phyloP scores from a whole-genome alignment of 1,140 invertebrate genomes.

The Sitophilus oryzae region DNA sequence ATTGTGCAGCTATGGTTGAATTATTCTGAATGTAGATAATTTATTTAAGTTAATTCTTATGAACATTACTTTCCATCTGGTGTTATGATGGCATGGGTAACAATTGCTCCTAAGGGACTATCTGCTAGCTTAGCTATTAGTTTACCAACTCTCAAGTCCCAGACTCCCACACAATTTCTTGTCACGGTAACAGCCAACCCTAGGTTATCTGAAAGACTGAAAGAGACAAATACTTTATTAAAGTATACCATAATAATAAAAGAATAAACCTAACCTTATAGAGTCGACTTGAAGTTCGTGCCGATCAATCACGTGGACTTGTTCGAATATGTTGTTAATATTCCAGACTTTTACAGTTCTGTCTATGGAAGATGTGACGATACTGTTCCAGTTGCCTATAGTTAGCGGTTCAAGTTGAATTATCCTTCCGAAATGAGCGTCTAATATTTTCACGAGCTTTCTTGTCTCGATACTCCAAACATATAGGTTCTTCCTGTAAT shows the following conservation, averaged over 20 bases:
- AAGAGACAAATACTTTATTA: conserved; percentile 24
- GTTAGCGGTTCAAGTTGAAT: conserved; percentile 83
- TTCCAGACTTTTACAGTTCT: conserved; percentile 99
- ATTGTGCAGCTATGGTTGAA: conserved; percentile 6
- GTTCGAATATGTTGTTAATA: conserved; percentile 97
- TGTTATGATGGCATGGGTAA: conserved; percentile 87
- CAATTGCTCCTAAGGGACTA: conserved; percentile 88
- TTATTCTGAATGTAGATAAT: neutral
- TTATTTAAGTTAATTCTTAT: neutral
- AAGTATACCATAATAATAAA: neutral
- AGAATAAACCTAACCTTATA: conserved; percentile 57
- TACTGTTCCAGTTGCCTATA: conserved; percentile 86
- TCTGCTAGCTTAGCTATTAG: conserved; percentile 82
- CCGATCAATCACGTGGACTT: conserved; percentile 92
- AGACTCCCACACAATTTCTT: conserved; percentile 88
- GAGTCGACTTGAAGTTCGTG: conserved; percentile 94
- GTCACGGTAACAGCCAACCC: conserved; percentile 81
- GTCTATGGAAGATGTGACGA: conserved; percentile 95
- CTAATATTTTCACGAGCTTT: conserved; percentile 83
- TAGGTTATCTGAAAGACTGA: conserved; percentile 65
- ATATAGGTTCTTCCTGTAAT: conserved; percentile 85
- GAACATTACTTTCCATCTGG: conserved; percentile 64
- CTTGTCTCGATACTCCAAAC: conserved; percentile 80
- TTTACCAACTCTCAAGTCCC: conserved; percentile 84
- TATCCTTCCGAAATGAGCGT: conserved; percentile 95